Base-by-base conservation (phyloP, 2,113 vertebrate genomes). In the Corythornis cristatus region DNA sequence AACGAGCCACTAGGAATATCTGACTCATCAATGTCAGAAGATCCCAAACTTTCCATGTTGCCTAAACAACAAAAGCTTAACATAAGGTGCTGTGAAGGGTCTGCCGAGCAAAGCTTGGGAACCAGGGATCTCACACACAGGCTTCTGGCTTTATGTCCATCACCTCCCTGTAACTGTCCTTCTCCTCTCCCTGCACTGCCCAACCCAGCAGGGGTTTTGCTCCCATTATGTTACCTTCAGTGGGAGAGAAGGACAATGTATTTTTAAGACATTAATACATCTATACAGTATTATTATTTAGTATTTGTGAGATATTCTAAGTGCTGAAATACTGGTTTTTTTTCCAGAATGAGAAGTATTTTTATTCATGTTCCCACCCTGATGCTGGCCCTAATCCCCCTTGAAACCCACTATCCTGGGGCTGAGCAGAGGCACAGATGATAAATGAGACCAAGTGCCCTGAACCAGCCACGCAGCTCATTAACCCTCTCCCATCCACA, bases 1-100 rank as follows among this genome's bases (percentile, higher is more conserved):
- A 79, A 51, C 0, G 1, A 95, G 67, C 58, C 60, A 60, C 67
- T 28, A 73, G 72, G 66, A 67, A 54, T 79, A 85, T 68, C 8
- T 73, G 83, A 93, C 54, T 89, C 78, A 75, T 48, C 20, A 5
- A 1, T 33, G 40, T 37, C 81, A 92, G 65, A 67, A 67, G 70
- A 92, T 79, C 50, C 78, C 71, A 73, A 85, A 85, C 16, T 70
- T 93, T 66, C 62, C 4, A 0, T 20, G 62, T 72, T 48, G 64
- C 21, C 28, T 45, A 37, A 91, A 75, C 11, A 82, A 45, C 33
- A 31, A 65, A 81, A 84, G 29, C 62, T 70, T 56, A 35, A 64
- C 0, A 0, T 46, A 50, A 80, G 68, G 46, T 15, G 33, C 58
- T 20, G 0, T 15, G 82, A 79, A 0, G 0, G 48, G 20, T 62